Conservation (phyloP, 2,113 vertebrate species). For the Panthera uncia region DNA sequence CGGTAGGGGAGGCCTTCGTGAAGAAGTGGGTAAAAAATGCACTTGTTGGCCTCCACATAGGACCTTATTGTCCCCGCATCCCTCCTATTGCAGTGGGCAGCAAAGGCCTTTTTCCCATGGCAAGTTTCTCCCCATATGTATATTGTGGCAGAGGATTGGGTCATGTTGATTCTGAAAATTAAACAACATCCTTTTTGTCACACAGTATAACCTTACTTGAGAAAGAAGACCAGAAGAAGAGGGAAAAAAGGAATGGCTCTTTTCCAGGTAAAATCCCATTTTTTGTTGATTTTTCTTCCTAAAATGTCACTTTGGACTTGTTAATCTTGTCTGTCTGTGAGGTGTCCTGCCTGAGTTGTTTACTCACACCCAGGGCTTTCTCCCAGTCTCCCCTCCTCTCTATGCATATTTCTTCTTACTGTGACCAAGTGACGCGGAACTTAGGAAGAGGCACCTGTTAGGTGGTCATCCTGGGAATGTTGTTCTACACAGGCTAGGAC, state of each 20-base stretch:
- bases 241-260: not conserved
- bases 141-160: not conserved
- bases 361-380: not conserved
- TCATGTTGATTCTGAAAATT: not conserved
- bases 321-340: not conserved
- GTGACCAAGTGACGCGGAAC: not conserved
- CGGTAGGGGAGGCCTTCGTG: not conserved
- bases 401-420: not conserved
- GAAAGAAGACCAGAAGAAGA: not conserved
- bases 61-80: not conserved
- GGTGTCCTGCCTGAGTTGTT: not conserved
- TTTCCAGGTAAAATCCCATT: conserved; percentile 17
- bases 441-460: not conserved
- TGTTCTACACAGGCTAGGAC: not conserved
- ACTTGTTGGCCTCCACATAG: not conserved
- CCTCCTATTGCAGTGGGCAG: not conserved
- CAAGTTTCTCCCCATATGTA: not conserved
- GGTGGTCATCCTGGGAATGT: not conserved
- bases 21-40: not conserved
- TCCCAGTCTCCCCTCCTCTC: not conserved
- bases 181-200: not conserved
- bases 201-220: conserved; percentile 6
- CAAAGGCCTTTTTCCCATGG: not conserved
- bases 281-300: not conserved
- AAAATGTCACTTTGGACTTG: not conserved